Conservation (phyloP, 2,113 vertebrate species). For the Erythrolamprus reginae region DNA sequence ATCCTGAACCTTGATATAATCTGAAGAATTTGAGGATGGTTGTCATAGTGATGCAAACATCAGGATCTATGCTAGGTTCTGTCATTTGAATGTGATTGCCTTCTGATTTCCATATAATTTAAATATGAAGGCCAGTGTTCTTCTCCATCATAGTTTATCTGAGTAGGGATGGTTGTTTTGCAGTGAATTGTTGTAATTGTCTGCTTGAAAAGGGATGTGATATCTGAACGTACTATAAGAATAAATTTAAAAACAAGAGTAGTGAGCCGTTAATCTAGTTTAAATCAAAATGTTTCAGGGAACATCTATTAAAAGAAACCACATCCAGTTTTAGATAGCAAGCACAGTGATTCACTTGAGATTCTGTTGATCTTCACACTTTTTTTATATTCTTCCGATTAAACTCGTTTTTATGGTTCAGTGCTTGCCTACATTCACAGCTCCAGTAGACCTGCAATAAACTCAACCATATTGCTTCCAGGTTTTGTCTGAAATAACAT, state of each 20-base stretch:
- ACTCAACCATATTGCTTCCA: not conserved
- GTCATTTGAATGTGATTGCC: not conserved
- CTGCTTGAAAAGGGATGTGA: not conserved
- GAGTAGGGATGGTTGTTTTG: not conserved
- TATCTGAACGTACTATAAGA: not conserved
- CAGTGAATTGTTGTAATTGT: not conserved
- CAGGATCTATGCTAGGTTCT: not conserved
- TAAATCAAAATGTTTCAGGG: not conserved
- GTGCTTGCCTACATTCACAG: not conserved
- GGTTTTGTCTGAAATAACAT: not conserved
- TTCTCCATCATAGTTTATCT: constrained; percentile 14
- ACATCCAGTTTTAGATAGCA: not conserved
- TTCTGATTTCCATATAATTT: constrained; percentile 33
- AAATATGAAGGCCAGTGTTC: not conserved
- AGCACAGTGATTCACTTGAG: not conserved
- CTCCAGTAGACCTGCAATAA: not conserved
- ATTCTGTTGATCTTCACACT: not conserved
- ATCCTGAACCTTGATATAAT: not conserved
- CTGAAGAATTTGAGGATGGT: constrained; percentile 4
- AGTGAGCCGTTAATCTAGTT: not conserved
- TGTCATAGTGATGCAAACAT: constrained; percentile 4
- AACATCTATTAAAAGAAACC: not conserved
- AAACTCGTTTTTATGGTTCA: not conserved
- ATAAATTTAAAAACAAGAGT: not conserved
- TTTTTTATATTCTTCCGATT: not conserved